A percentile compares a stretch with the other conserved stretches of the same genome.
Evolutionary conservation across 2,797 vertebrate species (phyloP).

Genomic region (Xiphorhynchus erythropygius): DNA sequence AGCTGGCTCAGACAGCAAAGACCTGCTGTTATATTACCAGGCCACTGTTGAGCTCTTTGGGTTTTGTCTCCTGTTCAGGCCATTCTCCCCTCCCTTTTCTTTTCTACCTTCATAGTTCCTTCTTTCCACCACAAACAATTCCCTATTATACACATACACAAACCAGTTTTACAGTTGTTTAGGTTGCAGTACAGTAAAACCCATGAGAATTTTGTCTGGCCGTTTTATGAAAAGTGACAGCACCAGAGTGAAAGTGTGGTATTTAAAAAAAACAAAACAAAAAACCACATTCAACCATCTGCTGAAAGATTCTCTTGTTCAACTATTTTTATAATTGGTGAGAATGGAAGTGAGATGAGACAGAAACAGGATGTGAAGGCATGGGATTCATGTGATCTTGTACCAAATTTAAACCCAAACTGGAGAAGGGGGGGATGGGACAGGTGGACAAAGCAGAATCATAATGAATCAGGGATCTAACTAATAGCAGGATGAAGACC

Average conservation of each 20-base stretch:
- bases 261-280: background rate
- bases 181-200: background rate
- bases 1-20: slow-evolving; percentile 27
- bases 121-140: background rate
- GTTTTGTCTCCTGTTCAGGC: background rate
- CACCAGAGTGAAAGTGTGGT: slow-evolving; percentile 30
- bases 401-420: background rate
- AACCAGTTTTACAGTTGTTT: background rate
- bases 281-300: slow-evolving; percentile 17
- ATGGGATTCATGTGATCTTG: background rate
- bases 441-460: background rate
- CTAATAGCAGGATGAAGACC: background rate
- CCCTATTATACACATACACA: background rate
- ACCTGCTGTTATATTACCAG: slow-evolving; percentile 11
- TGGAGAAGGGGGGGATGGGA: background rate
- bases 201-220: background rate
- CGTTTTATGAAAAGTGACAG: slow-evolving; percentile 35
- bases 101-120: background rate
- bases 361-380: slow-evolving; percentile 16
- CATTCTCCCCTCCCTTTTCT: background rate
- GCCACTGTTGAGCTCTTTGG: background rate
- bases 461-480: background rate
- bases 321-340: slow-evolving; percentile 23
- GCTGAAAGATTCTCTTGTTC: slow-evolving; percentile 51
- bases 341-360: slow-evolving; percentile 24